Evolutionary conservation across 2,888 invertebrate species (phyloP).

Genomic region (Hoplodrina ambigua): DNA sequence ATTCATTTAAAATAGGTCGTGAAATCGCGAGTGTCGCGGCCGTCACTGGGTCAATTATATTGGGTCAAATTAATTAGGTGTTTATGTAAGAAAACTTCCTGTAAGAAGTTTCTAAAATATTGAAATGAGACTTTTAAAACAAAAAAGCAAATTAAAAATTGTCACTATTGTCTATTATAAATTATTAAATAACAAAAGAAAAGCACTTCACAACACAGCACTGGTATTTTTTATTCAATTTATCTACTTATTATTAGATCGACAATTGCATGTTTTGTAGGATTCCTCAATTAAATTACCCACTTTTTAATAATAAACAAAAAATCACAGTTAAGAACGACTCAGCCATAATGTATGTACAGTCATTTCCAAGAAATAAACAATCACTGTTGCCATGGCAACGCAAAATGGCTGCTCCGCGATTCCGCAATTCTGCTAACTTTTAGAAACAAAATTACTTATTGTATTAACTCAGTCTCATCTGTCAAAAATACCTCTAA

Average conservation of each 20-base stretch:
- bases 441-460: no score
- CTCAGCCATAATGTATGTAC: background rate
- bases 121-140: background rate
- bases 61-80: constrained; percentile 21
- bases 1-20: background rate
- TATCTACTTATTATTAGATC: background rate
- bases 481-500: no score
- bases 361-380: constrained; percentile 33
- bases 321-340: background rate
- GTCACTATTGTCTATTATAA: background rate
- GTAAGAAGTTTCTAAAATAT: background rate
- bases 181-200: constrained; percentile 20
- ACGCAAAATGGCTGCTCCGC: constrained; percentile 34
- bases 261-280: background rate
- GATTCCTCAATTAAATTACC: no score
- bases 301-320: constrained; percentile 3
- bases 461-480: no score
- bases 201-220: background rate
- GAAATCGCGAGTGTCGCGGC: background rate
- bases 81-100: background rate
- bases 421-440: no score
- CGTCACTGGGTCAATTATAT: constrained; percentile 15
- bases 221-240: background rate
- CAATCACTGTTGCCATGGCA: constrained; percentile 38
- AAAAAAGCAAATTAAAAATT: background rate